Percentiles rank a stretch among this genome's conserved stretches.
Conservation (phyloP, 2,888 invertebrate genomes). For the Acheta domesticus region DNA sequence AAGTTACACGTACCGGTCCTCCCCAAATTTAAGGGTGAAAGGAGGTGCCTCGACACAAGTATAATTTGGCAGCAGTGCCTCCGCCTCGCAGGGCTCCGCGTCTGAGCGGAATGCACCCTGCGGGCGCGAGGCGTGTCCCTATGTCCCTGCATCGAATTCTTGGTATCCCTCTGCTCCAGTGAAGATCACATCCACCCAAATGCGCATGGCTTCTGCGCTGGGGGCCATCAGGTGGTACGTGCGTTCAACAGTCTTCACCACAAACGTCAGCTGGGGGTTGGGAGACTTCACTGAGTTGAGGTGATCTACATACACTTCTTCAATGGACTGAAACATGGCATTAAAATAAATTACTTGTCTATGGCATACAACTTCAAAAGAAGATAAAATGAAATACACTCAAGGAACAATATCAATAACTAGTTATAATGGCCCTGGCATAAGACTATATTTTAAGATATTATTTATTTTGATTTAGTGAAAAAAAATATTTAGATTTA, state of each 20-base stretch:
- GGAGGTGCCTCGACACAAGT: background rate
- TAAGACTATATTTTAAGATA: too few species aligned
- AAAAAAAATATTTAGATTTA: too few species aligned
- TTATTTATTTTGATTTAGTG: too few species aligned
- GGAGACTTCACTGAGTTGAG: slow-evolving; percentile 88
- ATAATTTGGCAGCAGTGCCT: background rate
- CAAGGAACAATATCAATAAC: too few species aligned
- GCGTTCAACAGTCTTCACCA: slow-evolving; percentile 87
- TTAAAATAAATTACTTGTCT: slow-evolving; percentile 28
- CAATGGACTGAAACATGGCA: slow-evolving; percentile 69
- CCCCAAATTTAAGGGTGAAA: background rate
- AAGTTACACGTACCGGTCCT: background rate
- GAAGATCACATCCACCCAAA: slow-evolving; percentile 95
- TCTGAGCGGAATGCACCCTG: background rate
- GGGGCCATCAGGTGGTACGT: slow-evolving; percentile 90
- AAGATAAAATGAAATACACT: background rate
- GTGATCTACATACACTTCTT: slow-evolving; percentile 96
- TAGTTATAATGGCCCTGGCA: too few species aligned
- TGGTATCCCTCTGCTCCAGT: slow-evolving; percentile 89
- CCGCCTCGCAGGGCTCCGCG: background rate
- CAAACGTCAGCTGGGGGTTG: slow-evolving; percentile 86
- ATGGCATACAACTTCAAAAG: background rate
- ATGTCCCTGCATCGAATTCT: slow-evolving; percentile 54
- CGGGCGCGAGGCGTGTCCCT: slow-evolving; percentile 27
- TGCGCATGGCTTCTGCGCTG: slow-evolving; percentile 87